phyloP scores from a whole-genome alignment of 2,888 invertebrate genomes.

The Tricholauxania praeusta region DNA sequence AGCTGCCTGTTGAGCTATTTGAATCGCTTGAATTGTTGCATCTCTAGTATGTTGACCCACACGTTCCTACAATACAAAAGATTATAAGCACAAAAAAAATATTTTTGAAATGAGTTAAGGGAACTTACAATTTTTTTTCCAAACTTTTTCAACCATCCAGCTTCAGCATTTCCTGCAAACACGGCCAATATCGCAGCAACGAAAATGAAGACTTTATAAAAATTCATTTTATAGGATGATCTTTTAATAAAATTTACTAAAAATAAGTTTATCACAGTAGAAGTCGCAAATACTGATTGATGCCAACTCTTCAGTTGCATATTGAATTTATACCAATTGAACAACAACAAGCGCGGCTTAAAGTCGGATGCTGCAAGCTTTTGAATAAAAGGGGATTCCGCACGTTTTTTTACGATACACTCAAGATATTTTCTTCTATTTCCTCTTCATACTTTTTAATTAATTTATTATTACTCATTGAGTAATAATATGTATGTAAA shows the following conservation, averaged over 20 bases:
- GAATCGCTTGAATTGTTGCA: slow-evolving; percentile 47
- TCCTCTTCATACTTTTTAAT: neutral
- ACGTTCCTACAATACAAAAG: slow-evolving; percentile 41
- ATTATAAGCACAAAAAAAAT: neutral
- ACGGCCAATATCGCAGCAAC: slow-evolving; percentile 45
- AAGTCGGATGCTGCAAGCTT: neutral
- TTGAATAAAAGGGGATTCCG: too few relatives aligned
- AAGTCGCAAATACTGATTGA: neutral
- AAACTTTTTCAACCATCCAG: slow-evolving; percentile 52
- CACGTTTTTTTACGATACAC: too few relatives aligned
- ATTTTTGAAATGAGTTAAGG: neutral
- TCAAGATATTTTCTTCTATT: too few relatives aligned
- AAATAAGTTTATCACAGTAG: neutral
- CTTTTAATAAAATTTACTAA: neutral
- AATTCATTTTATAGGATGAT: slow-evolving; percentile 46
- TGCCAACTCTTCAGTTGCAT: neutral
- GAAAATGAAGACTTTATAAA: slow-evolving; percentile 49
- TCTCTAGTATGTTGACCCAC: slow-evolving; percentile 48
- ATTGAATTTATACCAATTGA: slow-evolving; percentile 7
- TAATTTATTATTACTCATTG: too few relatives aligned
- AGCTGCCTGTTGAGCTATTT: slow-evolving; percentile 47
- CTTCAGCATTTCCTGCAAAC: slow-evolving; percentile 42
- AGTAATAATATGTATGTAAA: too few relatives aligned
- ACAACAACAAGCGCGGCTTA: neutral
- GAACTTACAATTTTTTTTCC: slow-evolving; percentile 52